Percentiles rank a stretch among this genome's conserved stretches.
phyloP scores from a whole-genome alignment of 2,797 vertebrate genomes.

The Rhinella marina region DNA sequence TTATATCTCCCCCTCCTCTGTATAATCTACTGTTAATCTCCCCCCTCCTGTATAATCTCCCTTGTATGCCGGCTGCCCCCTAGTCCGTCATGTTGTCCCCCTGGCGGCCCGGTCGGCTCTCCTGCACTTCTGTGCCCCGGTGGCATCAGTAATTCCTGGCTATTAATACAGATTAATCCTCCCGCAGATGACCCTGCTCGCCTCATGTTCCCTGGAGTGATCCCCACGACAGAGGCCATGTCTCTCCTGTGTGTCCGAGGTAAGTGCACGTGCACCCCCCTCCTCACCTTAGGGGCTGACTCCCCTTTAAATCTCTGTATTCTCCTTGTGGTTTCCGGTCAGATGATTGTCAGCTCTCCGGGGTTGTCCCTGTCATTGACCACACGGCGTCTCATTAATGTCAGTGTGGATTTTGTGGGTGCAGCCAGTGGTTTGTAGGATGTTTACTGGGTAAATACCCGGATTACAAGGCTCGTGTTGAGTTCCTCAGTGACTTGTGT shows the following conservation, averaged over 20 bases:
- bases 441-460: background rate
- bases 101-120: background rate
- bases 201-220: constrained; percentile 30
- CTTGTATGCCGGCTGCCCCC: background rate
- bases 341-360: background rate
- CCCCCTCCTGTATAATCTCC: background rate
- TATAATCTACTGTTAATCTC: background rate
- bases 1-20: background rate
- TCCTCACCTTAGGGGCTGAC: accelerated
- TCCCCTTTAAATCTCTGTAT: background rate
- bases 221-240: constrained; percentile 38
- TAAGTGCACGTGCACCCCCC: constrained; percentile 9
- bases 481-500: background rate
- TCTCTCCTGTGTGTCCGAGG: constrained; percentile 60
- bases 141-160: background rate
- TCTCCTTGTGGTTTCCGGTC: background rate
- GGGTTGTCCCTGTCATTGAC: background rate
- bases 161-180: constrained; percentile 66
- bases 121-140: constrained; percentile 64
- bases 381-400: background rate
- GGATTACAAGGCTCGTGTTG: background rate
- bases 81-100: background rate
- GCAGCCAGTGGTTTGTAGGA: background rate
- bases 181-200: constrained; percentile 66
- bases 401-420: background rate